phyloP scores from a whole-genome alignment of 1,140 invertebrate genomes.

The Drosophila kanapiae region DNA sequence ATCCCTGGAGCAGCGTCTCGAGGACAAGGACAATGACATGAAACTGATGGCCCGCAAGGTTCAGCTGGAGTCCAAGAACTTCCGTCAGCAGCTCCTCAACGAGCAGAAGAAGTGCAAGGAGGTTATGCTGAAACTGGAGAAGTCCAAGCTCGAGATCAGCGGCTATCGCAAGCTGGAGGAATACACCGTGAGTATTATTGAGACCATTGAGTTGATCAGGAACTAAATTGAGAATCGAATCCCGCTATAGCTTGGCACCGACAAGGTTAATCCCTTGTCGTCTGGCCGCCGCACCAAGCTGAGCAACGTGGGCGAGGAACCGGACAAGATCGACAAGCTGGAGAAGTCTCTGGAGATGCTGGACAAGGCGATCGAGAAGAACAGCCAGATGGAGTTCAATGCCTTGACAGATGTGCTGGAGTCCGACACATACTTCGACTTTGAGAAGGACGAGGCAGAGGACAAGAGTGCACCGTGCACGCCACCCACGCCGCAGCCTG shows the following conservation, averaged over 20 bases:
- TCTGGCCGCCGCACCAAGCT: constrained; percentile 57
- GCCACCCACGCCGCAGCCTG: constrained; percentile 5
- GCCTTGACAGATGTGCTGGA: constrained; percentile 66
- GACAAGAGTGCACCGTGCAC: constrained; percentile 24
- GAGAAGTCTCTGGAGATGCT: constrained; percentile 73
- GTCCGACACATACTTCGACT: constrained; percentile 60
- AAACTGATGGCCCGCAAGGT: constrained; percentile 89
- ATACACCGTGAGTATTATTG: constrained; percentile 53
- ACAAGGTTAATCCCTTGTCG: constrained; percentile 63
- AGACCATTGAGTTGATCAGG: background rate
- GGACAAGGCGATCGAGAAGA: constrained; percentile 73
- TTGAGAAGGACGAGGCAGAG: constrained; percentile 63
- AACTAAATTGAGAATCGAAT: background rate
- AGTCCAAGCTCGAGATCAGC: constrained; percentile 86
- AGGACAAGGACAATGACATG: constrained; percentile 90
- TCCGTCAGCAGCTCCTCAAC: constrained; percentile 88
- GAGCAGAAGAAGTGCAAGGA: constrained; percentile 90
- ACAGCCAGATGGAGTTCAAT: constrained; percentile 65
- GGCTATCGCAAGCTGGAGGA: constrained; percentile 80
- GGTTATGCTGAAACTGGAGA: constrained; percentile 88
- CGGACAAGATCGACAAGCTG: constrained; percentile 69
- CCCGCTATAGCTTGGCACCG: constrained; percentile 22
- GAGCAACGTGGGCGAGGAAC: constrained; percentile 45
- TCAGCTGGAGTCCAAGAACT: constrained; percentile 90
- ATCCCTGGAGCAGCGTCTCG: constrained; percentile 88